These are phyloP conservation scores for Nothoprocta pentlandii DNA, from an alignment of 2,113 vertebrate species.

Conservation along the genomic window DNA sequence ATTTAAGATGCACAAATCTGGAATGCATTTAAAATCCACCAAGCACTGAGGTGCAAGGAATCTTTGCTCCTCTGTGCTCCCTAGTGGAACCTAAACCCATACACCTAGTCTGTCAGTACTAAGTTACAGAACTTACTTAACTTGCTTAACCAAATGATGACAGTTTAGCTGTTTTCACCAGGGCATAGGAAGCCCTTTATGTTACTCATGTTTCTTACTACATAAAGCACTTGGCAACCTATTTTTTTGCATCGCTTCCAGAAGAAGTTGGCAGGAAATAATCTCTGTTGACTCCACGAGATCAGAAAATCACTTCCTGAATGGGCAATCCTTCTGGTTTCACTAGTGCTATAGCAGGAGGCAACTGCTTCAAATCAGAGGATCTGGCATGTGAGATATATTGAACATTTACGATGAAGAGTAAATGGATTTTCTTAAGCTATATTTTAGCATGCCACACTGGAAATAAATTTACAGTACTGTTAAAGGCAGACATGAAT, in stretches of 20 bases:
- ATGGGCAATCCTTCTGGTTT: neutral
- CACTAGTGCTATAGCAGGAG: neutral
- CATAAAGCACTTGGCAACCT: neutral
- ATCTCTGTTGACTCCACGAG: neutral
- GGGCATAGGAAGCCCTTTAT: neutral
- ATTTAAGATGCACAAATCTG: neutral
- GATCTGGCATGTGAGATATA: neutral
- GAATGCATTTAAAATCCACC: neutral
- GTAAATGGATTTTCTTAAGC: conserved; percentile 9
- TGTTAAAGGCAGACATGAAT: neutral
- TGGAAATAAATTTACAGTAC: neutral
- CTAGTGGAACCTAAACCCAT: neutral
- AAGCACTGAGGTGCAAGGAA: neutral
- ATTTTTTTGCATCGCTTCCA: neutral
- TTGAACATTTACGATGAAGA: neutral
- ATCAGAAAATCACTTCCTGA: neutral
- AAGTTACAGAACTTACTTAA: neutral
- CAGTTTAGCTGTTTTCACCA: neutral
- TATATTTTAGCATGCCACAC: neutral
- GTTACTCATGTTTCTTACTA: neutral
- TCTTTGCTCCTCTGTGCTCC: neutral
- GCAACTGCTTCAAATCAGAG: neutral
- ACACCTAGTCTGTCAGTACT: neutral
- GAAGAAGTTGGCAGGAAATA: neutral
- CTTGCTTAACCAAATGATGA: neutral